Evolutionary conservation across 2,797 vertebrate genomes (phyloP).

Genomic region (Lepidocolaptes lacrymiger): DNA sequence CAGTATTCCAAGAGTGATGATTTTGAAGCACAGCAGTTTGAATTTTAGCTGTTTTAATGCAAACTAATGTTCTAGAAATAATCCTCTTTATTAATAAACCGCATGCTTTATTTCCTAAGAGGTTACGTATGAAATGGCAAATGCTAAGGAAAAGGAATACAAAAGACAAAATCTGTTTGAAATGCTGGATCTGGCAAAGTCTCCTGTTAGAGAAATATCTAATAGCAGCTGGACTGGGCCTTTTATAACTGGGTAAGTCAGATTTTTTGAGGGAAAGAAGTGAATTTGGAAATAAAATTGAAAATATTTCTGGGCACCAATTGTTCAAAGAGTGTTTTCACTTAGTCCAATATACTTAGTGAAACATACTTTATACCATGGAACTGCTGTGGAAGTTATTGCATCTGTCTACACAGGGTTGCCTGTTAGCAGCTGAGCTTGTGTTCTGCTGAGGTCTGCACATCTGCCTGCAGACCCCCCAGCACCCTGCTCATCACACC

Average conservation of each 20-base stretch:
- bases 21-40: neutral
- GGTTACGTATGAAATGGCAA: constrained; percentile 9
- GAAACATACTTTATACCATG: neutral
- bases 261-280: neutral
- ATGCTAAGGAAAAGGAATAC: constrained; percentile 4
- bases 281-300: neutral
- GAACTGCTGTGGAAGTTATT: neutral
- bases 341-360: neutral
- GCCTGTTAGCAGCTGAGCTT: neutral
- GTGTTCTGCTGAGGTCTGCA: neutral
- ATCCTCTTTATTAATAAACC: constrained; percentile 22
- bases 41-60: constrained; percentile 10
- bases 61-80: constrained; percentile 31
- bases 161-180: constrained; percentile 6
- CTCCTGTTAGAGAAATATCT: neutral
- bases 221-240: neutral
- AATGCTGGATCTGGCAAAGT: neutral
- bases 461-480: neutral
- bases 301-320: neutral
- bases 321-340: neutral
- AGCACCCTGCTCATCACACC: rapidly evolving
- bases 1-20: neutral
- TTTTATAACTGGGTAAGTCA: neutral
- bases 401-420: rapidly evolving
- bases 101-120: neutral